Conservation (phyloP, 2,113 vertebrate species). For the Lamprotornis superbus region DNA sequence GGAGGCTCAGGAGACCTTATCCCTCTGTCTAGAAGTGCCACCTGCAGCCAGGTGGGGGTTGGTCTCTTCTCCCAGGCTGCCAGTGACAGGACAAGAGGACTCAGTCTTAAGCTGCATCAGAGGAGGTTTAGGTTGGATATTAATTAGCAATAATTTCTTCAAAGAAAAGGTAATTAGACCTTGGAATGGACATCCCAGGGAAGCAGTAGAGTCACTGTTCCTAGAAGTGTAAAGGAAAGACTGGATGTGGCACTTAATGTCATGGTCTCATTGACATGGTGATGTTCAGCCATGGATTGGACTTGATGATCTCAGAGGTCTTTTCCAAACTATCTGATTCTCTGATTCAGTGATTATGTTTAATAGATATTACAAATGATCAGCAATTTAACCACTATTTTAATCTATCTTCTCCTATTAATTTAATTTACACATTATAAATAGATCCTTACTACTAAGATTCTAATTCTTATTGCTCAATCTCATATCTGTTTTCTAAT, state of each 20-base stretch:
- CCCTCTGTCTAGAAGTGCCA: background rate
- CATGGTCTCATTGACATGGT: too few species aligned
- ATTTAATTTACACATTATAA: background rate
- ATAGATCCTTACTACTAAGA: background rate
- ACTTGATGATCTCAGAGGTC: background rate
- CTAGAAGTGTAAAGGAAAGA: background rate
- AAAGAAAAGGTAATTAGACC: background rate
- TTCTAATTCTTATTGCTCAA: background rate
- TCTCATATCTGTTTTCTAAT: background rate
- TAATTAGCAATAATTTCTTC: background rate
- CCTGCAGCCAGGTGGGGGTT: fast-evolving
- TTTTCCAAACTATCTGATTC: background rate
- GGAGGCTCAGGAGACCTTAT: background rate
- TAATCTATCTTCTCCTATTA: background rate
- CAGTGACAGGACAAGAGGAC: background rate
- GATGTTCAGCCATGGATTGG: background rate
- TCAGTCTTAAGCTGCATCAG: background rate
- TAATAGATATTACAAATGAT: background rate
- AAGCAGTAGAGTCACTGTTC: too few species aligned
- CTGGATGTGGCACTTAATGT: background rate
- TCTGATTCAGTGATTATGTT: background rate
- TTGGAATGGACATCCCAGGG: background rate
- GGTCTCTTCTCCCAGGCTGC: fast-evolving
- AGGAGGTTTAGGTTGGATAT: background rate
- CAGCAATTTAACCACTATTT: background rate